phyloP scores from a whole-genome alignment of 53 echinoderm and acorn worm genomes.

The Temnopleurus reevesii region DNA sequence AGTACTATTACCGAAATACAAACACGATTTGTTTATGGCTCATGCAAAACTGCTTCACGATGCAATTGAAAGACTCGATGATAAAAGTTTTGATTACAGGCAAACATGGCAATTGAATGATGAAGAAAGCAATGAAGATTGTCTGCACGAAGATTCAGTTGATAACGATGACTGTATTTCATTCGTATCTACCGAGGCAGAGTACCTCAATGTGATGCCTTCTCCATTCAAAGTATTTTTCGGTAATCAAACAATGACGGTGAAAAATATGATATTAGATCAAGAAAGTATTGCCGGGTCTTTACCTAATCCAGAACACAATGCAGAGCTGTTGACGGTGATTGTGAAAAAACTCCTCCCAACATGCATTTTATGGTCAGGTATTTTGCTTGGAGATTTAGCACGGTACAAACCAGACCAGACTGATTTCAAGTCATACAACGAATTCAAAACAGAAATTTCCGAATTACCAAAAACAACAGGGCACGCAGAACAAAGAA shows the following conservation, averaged over 20 bases:
- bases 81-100: too few species aligned
- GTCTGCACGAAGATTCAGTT: too few species aligned
- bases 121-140: too few species aligned
- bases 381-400: not conserved
- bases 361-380: not conserved
- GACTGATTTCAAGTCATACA: not conserved
- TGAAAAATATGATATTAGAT: too few species aligned
- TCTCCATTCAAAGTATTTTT: too few species aligned
- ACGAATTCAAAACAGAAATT: not conserved
- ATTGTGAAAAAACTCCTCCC: not conserved
- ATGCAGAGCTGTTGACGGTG: not conserved
- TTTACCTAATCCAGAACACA: too few species aligned
- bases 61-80: not conserved
- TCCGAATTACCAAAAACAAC: not conserved
- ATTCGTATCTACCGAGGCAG: too few species aligned
- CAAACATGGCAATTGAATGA: too few species aligned
- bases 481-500: not conserved
- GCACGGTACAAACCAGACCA: not conserved
- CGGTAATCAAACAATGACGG: too few species aligned
- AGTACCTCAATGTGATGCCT: too few species aligned
- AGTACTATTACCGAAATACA: not conserved
- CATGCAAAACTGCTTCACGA: not conserved
- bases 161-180: too few species aligned
- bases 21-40: constrained; percentile 7
- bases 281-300: too few species aligned